Base-by-base conservation (phyloP, 2,888 invertebrate species). In the Andrena camellia region DNA sequence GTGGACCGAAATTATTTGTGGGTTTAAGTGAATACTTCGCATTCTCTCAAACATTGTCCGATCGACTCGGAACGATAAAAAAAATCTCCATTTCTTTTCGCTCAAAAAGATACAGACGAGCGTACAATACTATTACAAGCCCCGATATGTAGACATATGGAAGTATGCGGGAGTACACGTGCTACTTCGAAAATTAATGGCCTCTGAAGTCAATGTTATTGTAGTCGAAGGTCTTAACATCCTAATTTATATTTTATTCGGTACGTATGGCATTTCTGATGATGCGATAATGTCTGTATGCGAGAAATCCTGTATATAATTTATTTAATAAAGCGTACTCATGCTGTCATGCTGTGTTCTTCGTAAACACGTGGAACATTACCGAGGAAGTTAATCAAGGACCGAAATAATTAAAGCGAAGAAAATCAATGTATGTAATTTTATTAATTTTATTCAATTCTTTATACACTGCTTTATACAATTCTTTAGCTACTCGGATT, bases 121-220 rank as follows among this genome's bases (percentile, higher is more conserved):
- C 13, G 26, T 48, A 20, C 26, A 42, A 20, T 20, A 8, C 20
- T 23, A 20, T 71, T 67, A 17, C 54, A 63, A 68, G 31, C 20
- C 23, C 68, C 59, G n/a, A 35, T 52, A n/a, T 76, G 48, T 59
- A 50, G 54, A 48, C 33, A 13, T 23, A 62, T 23, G 31, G 31
- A 68, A 84, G 57, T 71, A 69, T 64, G 31, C 57, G 54, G 59
- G 68, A 72, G 42, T 64, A 68, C 59, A 76, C 7, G 73, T 77
- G 60, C 69, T 72, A 72, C 78, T 66, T 69, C 54, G 76, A 86
- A 57, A 59, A 82, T 73, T 73, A 84, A 86, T 90, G 93, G 91
- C 93, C 93, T 93, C 92, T 91, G 90, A 92, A 92, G 92, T 93
- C 92, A 91, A 92, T 93, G 82, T 92, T 93, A 93, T 92, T 92